A percentile compares a stretch with the other conserved stretches of the same genome.
These are phyloP conservation scores for Pogonomyrmex californicus DNA, from an alignment of 1,140 invertebrate species.

Conservation along the genomic window DNA sequence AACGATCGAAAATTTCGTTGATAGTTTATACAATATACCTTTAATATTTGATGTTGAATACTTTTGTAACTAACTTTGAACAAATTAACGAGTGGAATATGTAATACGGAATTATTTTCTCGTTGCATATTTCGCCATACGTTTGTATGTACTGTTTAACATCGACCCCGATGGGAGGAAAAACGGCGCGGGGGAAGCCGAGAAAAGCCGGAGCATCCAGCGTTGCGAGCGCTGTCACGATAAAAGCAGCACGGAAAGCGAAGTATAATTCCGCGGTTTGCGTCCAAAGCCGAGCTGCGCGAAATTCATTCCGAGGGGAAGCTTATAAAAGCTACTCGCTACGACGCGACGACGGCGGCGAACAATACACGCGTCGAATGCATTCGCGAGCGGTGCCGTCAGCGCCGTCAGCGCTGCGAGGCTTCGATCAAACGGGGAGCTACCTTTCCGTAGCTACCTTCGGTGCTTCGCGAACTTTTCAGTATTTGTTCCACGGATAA, in stretches of 20 bases:
- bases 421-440: conserved; percentile 42
- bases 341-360: conserved; percentile 22
- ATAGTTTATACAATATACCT: not conserved
- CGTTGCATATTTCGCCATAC: not conserved
- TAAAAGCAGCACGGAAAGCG: conserved; percentile 44
- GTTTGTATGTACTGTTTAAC: conserved; percentile 23
- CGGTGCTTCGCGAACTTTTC: conserved; percentile 40
- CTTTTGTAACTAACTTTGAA: not conserved
- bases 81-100: conserved; percentile 15
- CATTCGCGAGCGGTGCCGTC: conserved; percentile 1
- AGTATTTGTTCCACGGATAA: conserved; percentile 39
- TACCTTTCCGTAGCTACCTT: not conserved
- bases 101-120: conserved; percentile 17
- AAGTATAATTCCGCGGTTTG: conserved; percentile 62
- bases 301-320: conserved; percentile 42
- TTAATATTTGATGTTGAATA: not conserved
- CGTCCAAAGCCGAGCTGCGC: conserved; percentile 20
- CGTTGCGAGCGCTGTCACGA: conserved; percentile 8
- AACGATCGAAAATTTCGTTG: not conserved
- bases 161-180: not conserved
- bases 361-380: conserved; percentile 40
- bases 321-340: conserved; percentile 56
- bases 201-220: conserved; percentile 27
- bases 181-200: not conserved
- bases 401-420: conserved; percentile 8